Conservation (phyloP, 2,888 invertebrate species). For the Tetheella fluctuosa region DNA sequence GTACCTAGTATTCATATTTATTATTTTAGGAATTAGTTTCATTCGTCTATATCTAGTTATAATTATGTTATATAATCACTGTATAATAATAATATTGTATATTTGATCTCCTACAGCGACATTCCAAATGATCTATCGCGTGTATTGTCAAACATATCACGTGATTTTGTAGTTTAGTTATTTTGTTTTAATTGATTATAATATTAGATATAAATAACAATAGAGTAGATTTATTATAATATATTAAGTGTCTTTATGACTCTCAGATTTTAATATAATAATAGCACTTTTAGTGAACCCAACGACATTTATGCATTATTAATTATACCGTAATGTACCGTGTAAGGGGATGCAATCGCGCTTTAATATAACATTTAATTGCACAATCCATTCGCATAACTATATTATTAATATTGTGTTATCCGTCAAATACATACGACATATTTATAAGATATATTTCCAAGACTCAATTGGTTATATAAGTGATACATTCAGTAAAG, state of each 20-base stretch:
- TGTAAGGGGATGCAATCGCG: not conserved
- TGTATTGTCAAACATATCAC: constrained; percentile 60
- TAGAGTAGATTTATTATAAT: not conserved
- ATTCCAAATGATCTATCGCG: constrained; percentile 64
- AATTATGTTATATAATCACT: not conserved
- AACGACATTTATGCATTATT: not conserved
- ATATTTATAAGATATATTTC: not conserved
- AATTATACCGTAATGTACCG: too few species aligned
- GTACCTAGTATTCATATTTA: not conserved
- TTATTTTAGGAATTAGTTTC: constrained; percentile 1
- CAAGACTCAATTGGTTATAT: not conserved
- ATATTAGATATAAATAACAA: not conserved
- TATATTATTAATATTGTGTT: not conserved
- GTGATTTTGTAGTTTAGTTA: constrained; percentile 14
- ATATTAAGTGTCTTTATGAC: not conserved
- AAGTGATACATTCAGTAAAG: constrained; percentile 39
- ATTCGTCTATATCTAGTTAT: constrained; percentile 12
- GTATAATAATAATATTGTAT: constrained; percentile 35
- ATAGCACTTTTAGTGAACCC: not conserved
- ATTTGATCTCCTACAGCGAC: constrained; percentile 74
- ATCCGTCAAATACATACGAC: not conserved
- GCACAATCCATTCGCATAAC: not conserved
- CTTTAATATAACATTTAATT: not conserved
- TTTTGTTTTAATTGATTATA: not conserved
- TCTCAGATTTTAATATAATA: not conserved